A percentile compares a stretch with the other conserved stretches of the same genome.
phyloP scores from a whole-genome alignment of 2,113 vertebrate species.

The Illadopsis cleaveri region DNA sequence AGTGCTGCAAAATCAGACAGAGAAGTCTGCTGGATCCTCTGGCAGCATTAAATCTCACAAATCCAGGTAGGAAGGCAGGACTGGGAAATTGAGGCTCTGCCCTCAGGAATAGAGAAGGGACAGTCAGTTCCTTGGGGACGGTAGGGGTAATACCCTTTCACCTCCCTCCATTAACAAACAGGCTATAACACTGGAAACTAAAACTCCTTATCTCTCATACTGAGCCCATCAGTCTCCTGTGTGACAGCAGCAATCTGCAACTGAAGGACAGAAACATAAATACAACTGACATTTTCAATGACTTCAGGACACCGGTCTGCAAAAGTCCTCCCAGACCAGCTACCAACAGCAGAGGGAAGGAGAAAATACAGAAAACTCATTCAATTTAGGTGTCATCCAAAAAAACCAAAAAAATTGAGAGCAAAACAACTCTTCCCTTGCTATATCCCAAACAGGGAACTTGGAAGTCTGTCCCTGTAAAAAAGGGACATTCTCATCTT shows the following conservation, averaged over 20 bases:
- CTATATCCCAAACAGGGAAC: neutral
- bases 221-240: neutral
- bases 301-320: neutral
- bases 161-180: neutral
- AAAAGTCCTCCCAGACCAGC: neutral
- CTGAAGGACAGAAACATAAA: slow-evolving; percentile 26
- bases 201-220: neutral
- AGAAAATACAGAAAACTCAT: neutral
- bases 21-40: neutral
- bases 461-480: neutral
- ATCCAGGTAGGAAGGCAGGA: neutral
- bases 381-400: neutral
- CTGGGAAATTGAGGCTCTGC: neutral
- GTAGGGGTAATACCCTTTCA: neutral
- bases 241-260: neutral
- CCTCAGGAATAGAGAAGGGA: neutral
- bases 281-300: neutral
- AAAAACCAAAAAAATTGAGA: neutral
- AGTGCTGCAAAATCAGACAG: neutral
- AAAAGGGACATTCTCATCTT: neutral
- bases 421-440: neutral
- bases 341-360: neutral
- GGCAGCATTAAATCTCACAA: neutral
- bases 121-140: neutral
- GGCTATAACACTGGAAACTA: neutral